Base-by-base conservation (phyloP, 2,888 invertebrate species). In the Rotaria magnacalcarata region DNA sequence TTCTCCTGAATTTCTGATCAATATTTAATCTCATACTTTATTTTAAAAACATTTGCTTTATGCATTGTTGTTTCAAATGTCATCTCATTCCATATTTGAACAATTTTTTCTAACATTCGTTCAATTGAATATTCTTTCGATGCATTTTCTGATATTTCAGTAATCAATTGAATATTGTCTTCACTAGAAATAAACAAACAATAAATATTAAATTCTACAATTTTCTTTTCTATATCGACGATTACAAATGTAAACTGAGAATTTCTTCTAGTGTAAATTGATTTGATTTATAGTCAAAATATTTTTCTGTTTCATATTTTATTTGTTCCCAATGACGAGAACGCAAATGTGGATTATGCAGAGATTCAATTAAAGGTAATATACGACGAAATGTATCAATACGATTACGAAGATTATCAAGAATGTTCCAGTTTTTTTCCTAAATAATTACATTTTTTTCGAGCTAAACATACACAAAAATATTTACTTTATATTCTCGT, bases 351-450 rank as follows among this genome's bases (percentile, higher is more conserved):
- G 75, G 75, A 80, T 80, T 80, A 80, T 80, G 43, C 14, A 80
- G 47, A 21, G 75, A 80, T 47, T 47, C 47, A 43, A 80, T 80
- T 41, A 80, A 80, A 19, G 75, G 75, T 21, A 80, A 43, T 80
- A 47, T 80, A 80, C 75, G 75, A 41, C 75, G 75, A 47, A 80
- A 80, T 80, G 75, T 80, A 80, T 80, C 43, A 80, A 80, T 43
- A 21, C 47, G 75, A 47, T 80, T 47, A 47, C 75, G 47, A 47
- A 80, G 47, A 47, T 43, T 47, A 24, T 43, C 47, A 47, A 80
- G 47, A 47, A 80, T 80, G 7, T 27, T 43, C 75, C 75, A 80
- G 0, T 27, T 10, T 80, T 80, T 80, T 24, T 80, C 75, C 75
- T 80, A 80, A 47, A 80, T 4, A 41, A 52, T 16, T 16, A 16